Evolutionary conservation across 2,113 vertebrate genomes (phyloP), one percentile per base, ranked within the genome.

Genomic region (Lophochroa leadbeateri): DNA sequence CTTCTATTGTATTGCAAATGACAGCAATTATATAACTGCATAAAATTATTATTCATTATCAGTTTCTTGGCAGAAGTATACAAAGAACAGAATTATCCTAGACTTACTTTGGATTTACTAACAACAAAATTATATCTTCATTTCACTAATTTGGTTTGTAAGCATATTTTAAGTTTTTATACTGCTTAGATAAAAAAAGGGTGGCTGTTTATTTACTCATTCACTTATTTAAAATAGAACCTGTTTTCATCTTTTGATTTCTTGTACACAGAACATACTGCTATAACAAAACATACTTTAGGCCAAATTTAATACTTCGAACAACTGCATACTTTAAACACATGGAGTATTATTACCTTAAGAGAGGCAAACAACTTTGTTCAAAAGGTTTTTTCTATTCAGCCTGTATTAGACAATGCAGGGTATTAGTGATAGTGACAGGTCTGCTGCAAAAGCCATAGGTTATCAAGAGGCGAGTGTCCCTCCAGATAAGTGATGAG

Each of bases 31-130:
- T 33, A 17, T 78, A 92, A 82, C 76, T 90, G 85, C 55, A 52
- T 68, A 55, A 67, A 93, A 88, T 83, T 90, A 81, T 94, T n/a
- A 90, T 64, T 91, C 39, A 35, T 91, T 89, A 84, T 89, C 86
- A 57, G 29, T 79, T 89, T 83, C 64, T 61, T 91, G 84, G 41
- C 49, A 97, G 78, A 86, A 58, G 35, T 84, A 84, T n/a, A 94
- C 21, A 86, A 94, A 76, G 41, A 88, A 58, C 9, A 76, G 76
- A 88, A 71, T 93, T 84, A 89, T 82, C 49, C 31, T 39, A 79
- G 79, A 41, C 2, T 87, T 75, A 52, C 13, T 86, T 64, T 33
- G 64, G 43, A 60, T 88, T 86, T 90, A 84, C 25, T 82, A 44
- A 53, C 25, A 81, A 6, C 6, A 69, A 88, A 91, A 87, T 69